Conservation (phyloP, 2,888 invertebrate genomes). For the Petrolisthes cinctipes region DNA sequence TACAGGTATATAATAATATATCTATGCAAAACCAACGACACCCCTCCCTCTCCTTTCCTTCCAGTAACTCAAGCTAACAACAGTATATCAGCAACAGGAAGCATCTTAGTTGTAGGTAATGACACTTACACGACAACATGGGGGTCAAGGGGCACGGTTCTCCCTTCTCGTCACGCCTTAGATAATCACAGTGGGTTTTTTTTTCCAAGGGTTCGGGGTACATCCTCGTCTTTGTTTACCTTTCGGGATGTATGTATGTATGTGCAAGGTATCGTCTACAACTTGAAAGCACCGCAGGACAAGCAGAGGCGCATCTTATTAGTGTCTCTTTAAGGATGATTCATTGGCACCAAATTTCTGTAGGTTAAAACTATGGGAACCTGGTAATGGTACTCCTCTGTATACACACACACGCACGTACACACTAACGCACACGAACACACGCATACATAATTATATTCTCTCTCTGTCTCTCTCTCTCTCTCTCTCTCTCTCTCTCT, state of each 20-base stretch:
- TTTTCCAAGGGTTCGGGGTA: neutral
- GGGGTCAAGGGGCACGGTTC: neutral
- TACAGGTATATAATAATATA: neutral
- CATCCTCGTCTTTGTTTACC: slow-evolving; percentile 23
- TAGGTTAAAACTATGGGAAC: too few species aligned
- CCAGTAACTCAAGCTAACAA: too few species aligned
- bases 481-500: slow-evolving; percentile 34
- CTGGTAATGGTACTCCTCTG: neutral
- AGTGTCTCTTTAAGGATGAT: too few species aligned
- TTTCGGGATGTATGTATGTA: too few species aligned
- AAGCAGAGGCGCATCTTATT: too few species aligned
- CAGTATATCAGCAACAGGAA: slow-evolving; percentile 15
- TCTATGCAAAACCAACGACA: neutral
- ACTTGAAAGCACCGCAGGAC: neutral
- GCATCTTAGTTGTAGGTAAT: slow-evolving; percentile 10
- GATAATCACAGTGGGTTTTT: slow-evolving; percentile 18
- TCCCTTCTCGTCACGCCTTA: neutral
- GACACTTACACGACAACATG: neutral
- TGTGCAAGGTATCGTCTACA: too few species aligned
- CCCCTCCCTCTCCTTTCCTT: too few species aligned
- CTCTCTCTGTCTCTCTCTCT: slow-evolving; percentile 19
- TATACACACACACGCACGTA: neutral
- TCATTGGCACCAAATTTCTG: too few species aligned
- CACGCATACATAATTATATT: neutral
- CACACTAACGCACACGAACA: slow-evolving; percentile 7